Evolutionary conservation across 2,113 vertebrate species (phyloP), one percentile per base, ranked within the genome.

Genomic region (Triplophysa siluroides): DNA sequence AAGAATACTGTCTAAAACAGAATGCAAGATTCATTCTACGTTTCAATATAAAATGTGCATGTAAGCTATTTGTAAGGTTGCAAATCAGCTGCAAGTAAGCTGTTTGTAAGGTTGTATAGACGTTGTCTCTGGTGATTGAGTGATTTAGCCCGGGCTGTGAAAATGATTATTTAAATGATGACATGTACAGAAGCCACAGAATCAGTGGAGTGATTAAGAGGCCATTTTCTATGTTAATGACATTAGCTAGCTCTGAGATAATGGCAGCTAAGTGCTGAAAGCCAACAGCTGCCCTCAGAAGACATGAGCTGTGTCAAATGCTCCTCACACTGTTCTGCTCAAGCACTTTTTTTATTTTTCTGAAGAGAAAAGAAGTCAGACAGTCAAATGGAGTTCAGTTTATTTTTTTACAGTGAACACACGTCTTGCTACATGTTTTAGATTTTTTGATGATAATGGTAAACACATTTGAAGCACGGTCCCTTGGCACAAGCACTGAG

Each of bases 131-230:
- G 54, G 54, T 79, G 89, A 89, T 85, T 83, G 83, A 88, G 86
- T 83, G 69, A 86, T 87, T 89, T 86, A 86, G 87, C 71, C 54
- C 76, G 68, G 81, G 84, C 84, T 85, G 88, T 70, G 85, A 73
- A 70, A 71, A 66, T 81, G 86, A 85, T 89, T 90, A 92, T 90
- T 91, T 87, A 88, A 90, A 81, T 64, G 21, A 85, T 64, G 68
- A 69, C 78, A 82, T 84, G 73, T 78, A 84, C 84, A 81, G 78
- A 45, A 73, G 82, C 85, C 85, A 83, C 76, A 77, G 87, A 89
- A 90, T 87, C 82, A 83, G 85, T 85, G 77, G 81, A 85, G 87
- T 91, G 91, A 92, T 93, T 93, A 92, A 91, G 85, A 87, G 82
- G 85, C 88, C 87, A 86, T 83, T 91, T 88, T 91, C 85, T 81